Percentiles rank a stretch among this genome's conserved stretches.
Conservation (phyloP, 2,113 vertebrate species). For the Formicarius rufipectus region DNA sequence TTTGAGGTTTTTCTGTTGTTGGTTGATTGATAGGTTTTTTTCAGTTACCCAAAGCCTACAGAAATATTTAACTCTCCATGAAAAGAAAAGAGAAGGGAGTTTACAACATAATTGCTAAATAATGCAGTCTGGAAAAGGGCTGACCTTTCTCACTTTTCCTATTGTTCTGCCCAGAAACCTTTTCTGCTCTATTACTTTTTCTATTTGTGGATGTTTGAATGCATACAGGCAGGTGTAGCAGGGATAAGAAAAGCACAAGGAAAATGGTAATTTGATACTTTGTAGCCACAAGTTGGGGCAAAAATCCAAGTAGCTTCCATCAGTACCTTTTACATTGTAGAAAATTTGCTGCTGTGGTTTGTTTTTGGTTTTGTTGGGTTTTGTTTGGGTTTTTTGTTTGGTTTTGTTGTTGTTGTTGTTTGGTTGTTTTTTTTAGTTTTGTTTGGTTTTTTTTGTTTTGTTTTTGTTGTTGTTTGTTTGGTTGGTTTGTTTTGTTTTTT, state of each 20-base stretch:
- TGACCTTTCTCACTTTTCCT: background rate
- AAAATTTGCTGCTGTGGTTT: background rate
- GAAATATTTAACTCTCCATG: background rate
- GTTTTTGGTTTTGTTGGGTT: no score
- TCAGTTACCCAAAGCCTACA: background rate
- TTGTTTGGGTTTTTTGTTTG: no score
- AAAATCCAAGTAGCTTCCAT: background rate
- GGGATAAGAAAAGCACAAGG: background rate
- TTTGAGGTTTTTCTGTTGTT: background rate
- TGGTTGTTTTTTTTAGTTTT: no score
- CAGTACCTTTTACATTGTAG: background rate
- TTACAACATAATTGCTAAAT: background rate
- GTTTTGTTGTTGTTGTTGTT: no score
- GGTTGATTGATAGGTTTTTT: background rate
- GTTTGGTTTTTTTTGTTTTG: no score
- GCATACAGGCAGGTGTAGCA: background rate
- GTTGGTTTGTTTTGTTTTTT: background rate
- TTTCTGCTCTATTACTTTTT: background rate
- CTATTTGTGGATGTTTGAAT: background rate
- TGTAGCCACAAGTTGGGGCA: background rate
- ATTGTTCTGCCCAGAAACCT: background rate
- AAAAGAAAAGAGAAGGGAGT: background rate
- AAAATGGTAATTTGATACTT: background rate
- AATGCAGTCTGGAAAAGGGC: background rate
- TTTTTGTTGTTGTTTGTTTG: no score